phyloP scores from a whole-genome alignment of 2,888 invertebrate species.

The Hanleya hanleyi region DNA sequence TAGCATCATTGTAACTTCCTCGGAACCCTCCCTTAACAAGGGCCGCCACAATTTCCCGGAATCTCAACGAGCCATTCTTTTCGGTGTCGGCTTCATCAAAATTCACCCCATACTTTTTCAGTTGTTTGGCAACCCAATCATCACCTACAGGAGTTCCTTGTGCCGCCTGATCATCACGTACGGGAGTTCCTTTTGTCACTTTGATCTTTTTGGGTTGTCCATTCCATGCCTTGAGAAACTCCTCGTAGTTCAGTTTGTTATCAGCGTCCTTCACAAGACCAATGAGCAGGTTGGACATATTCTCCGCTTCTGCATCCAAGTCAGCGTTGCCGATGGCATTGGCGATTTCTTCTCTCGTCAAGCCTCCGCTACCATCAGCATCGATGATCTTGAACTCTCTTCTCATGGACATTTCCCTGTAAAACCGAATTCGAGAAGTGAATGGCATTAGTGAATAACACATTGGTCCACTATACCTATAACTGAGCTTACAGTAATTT shows the following conservation, averaged over 20 bases:
- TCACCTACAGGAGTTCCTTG: conserved; percentile 7
- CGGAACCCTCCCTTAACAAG: conserved; percentile 53
- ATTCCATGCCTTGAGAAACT: conserved; percentile 45
- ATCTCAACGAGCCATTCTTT: conserved; percentile 53
- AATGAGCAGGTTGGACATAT: conserved; percentile 51
- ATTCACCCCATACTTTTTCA: conserved; percentile 49
- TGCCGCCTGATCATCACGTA: no score
- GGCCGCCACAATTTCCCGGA: conserved; percentile 47
- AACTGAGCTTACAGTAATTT: no score
- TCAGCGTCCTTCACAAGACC: conserved; percentile 44
- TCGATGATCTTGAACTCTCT: conserved; percentile 56
- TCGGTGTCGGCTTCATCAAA: conserved; percentile 59
- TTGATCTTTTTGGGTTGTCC: background rate
- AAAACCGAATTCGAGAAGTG: no score
- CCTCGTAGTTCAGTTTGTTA: conserved; percentile 53
- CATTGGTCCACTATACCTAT: no score
- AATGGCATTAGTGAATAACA: no score
- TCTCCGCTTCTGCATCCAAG: conserved; percentile 51
- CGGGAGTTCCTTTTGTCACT: no score
- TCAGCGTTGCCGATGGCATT: conserved; percentile 39
- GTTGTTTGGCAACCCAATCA: conserved; percentile 51
- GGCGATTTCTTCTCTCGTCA: conserved; percentile 53
- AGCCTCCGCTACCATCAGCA: conserved; percentile 55
- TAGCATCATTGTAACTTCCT: conserved; percentile 49
- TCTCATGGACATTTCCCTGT: conserved; percentile 55